These are phyloP conservation scores for Glyptemys insculpta DNA, from an alignment of 2,797 vertebrate species.

Conservation along the genomic window DNA sequence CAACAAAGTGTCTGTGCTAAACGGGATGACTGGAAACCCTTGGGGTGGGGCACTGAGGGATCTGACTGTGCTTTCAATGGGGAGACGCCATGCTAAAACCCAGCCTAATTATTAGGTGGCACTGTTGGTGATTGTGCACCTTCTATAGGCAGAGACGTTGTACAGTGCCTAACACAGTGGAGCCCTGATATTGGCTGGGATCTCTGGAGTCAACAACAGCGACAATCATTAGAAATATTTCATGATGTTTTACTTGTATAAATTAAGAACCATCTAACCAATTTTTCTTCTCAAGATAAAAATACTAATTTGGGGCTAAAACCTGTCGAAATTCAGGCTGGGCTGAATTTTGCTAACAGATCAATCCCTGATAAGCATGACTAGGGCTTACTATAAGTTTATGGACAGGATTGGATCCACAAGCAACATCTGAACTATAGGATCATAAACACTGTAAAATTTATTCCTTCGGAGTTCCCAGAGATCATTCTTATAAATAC, in stretches of 20 bases:
- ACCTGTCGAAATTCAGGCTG: neutral
- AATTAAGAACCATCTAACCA: accelerated
- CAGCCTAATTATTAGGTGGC: neutral
- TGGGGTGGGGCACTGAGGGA: neutral
- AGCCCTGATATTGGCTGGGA: neutral
- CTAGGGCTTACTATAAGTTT: neutral
- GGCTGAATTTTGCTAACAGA: neutral
- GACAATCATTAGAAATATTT: neutral
- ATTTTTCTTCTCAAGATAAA: neutral
- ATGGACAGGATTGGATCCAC: neutral
- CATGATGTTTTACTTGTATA: accelerated
- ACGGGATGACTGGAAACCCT: neutral
- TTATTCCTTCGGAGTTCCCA: slow-evolving; percentile 4
- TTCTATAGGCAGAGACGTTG: neutral
- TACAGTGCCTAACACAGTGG: neutral
- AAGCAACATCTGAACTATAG: neutral
- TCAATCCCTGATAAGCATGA: neutral
- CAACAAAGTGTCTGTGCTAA: neutral
- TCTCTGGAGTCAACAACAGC: neutral
- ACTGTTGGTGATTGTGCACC: neutral
- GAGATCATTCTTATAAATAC: slow-evolving; percentile 29
- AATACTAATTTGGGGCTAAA: neutral
- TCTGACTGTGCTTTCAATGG: neutral
- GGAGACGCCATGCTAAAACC: neutral
- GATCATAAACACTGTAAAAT: neutral